Base-by-base conservation (phyloP, 2,888 invertebrate species). In the Salpingus planirostris region DNA sequence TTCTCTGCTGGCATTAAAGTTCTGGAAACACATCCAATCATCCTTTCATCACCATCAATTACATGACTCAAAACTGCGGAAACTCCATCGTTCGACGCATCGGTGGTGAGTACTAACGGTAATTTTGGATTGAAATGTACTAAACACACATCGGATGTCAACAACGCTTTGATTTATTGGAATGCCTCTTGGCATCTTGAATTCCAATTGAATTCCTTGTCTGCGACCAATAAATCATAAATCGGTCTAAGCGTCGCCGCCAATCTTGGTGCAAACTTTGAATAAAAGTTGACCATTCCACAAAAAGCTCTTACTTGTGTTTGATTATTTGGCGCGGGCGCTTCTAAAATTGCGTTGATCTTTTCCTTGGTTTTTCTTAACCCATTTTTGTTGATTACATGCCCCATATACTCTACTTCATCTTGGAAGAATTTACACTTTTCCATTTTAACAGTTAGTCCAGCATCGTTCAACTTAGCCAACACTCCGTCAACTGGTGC, bases 241-340 rank as follows among this genome's bases (percentile, higher is more conserved):
- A n/a, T n/a, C n/a, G n/a, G n/a, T n/a, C n/a, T n/a, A n/a, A n/a
- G n/a, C n/a, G n/a, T n/a, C n/a, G n/a, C n/a, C n/a, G n/a, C n/a
- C n/a, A n/a, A n/a, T n/a, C n/a, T n/a, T n/a, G n/a, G n/a, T n/a
- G n/a, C n/a, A n/a, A n/a, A n/a, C n/a, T n/a, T n/a, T n/a, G n/a
- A n/a, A n/a, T n/a, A n/a, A 36, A 54, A 62, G 26, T 52, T 58
- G n/a, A 52, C 34, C 15, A 49, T 22, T 8, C 54, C 52, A 2
- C 46, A 30, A 34, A 53, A 49, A 25, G 51, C 47, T 18, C 27
- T 31, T 13, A 55, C 23, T 27, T 50, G 31, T 11, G 43, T 35
- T 2, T 30, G 29, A 35, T 47, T 38, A 5, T 7, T 27, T 3
- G 52, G 52, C 8, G 2, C 11, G 6, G 46, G 46, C 1, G 47